phyloP scores from a whole-genome alignment of 2,113 vertebrate species.

The Donacobius atricapilla region DNA sequence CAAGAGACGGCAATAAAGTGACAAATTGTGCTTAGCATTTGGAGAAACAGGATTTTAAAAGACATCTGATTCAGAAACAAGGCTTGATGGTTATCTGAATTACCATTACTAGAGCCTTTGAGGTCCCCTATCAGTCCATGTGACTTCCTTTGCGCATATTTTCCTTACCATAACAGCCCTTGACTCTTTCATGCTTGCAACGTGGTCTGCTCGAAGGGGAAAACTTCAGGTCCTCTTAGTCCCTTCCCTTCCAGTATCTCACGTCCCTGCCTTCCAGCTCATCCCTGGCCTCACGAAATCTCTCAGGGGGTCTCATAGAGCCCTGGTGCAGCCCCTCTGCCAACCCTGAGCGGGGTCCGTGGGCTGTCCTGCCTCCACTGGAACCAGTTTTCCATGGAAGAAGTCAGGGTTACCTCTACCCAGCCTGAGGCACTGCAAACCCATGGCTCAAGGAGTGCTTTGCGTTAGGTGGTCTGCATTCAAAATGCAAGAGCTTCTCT shows the following conservation, averaged over 20 bases:
- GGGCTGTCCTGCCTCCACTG: not conserved
- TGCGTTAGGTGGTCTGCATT: not conserved
- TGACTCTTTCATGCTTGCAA: not conserved
- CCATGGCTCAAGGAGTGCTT: not conserved
- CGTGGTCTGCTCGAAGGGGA: not conserved
- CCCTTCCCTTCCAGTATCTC: not conserved
- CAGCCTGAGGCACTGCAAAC: not conserved
- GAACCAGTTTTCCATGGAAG: not conserved
- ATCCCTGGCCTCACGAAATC: rapidly evolving
- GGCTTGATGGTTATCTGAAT: conserved; percentile 49
- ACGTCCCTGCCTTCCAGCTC: not conserved
- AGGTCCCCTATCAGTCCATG: conserved; percentile 38
- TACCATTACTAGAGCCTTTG: conserved; percentile 36
- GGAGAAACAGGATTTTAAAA: conserved; percentile 8
- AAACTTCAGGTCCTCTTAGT: not conserved
- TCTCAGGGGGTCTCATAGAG: not conserved
- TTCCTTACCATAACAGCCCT: conserved; percentile 33
- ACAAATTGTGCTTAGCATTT: not conserved
- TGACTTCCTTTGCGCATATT: conserved; percentile 58
- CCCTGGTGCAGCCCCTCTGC: not conserved
- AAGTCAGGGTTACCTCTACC: not conserved
- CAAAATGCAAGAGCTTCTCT: not conserved
- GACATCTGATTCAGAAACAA: conserved; percentile 36
- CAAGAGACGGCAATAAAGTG: not conserved
- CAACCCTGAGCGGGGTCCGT: rapidly evolving